Percentiles rank a stretch among this genome's conserved stretches.
phyloP scores from a whole-genome alignment of 2,797 vertebrate genomes.

The Monodelphis domestica region DNA sequence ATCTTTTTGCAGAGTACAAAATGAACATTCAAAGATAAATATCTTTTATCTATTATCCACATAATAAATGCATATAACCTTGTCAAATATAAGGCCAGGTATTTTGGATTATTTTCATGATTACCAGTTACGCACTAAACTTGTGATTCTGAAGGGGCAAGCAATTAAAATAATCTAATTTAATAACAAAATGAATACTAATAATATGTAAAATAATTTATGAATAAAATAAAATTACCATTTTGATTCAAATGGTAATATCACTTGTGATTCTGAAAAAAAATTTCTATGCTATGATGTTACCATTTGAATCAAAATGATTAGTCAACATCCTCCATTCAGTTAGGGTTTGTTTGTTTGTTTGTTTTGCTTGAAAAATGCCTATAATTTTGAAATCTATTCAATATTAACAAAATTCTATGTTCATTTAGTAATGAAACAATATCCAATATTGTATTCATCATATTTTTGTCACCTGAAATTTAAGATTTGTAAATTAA shows the following conservation, averaged over 20 bases:
- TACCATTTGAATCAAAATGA: conserved; percentile 66
- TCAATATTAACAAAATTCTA: neutral
- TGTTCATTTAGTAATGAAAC: neutral
- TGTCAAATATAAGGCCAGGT: conserved; percentile 17
- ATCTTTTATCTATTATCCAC: too few species aligned
- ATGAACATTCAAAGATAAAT: neutral
- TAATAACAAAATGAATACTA: conserved; percentile 23
- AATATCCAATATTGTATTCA: neutral
- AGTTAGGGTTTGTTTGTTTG: conserved; percentile 1
- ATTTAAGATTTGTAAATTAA: conserved; percentile 9
- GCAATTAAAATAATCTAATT: conserved; percentile 46
- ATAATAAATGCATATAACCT: neutral
- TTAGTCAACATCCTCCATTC: conserved; percentile 39
- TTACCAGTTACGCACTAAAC: conserved; percentile 42
- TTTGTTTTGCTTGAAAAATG: conserved; percentile 1
- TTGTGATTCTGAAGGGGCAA: neutral
- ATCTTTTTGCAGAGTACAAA: conserved; percentile 25
- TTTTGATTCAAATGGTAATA: conserved; percentile 60
- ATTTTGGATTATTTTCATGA: neutral
- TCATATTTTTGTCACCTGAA: neutral
- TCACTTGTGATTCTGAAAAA: conserved; percentile 42
- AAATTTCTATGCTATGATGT: conserved; percentile 43
- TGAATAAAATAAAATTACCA: conserved; percentile 54
- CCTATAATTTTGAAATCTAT: conserved; percentile 10
- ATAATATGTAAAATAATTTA: conserved; percentile 26